phyloP scores from a whole-genome alignment of 2,113 vertebrate species.

The Salvelinus alpinus region DNA sequence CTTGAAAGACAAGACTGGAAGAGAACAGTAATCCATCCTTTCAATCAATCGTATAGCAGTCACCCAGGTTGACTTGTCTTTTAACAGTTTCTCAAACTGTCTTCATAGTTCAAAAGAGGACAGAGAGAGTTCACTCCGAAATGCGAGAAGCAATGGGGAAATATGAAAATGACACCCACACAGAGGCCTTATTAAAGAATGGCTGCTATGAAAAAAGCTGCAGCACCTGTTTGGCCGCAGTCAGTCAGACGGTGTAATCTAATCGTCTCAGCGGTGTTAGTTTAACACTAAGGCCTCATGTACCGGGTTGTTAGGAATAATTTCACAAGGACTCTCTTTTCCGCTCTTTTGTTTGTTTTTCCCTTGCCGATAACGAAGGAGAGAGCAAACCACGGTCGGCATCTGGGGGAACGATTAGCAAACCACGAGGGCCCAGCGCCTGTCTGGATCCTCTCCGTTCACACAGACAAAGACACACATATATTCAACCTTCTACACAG shows the following conservation, averaged over 20 bases:
- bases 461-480: constrained; percentile 35
- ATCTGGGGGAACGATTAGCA: constrained; percentile 51
- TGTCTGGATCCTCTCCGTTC: constrained; percentile 24
- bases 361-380: constrained; percentile 34
- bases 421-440: constrained; percentile 26
- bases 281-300: constrained; percentile 47
- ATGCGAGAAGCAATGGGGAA: background rate
- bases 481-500: constrained; percentile 48
- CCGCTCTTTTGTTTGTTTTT: constrained; percentile 49
- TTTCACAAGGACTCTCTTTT: constrained; percentile 37
- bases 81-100: background rate
- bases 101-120: background rate
- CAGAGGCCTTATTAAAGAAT: constrained; percentile 39
- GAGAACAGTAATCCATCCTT: background rate
- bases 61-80: background rate
- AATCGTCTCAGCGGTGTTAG: constrained; percentile 57
- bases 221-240: constrained; percentile 49
- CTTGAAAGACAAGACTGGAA: background rate
- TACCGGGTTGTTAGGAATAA: constrained; percentile 18
- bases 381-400: constrained; percentile 13
- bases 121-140: background rate
- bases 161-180: constrained; percentile 19
- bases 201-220: constrained; percentile 29
- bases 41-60: background rate
- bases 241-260: constrained; percentile 53